Evolutionary conservation across 1,140 invertebrate species (phyloP), one percentile per base, ranked within the genome.

Genomic region (Chironomus striatipennis): DNA sequence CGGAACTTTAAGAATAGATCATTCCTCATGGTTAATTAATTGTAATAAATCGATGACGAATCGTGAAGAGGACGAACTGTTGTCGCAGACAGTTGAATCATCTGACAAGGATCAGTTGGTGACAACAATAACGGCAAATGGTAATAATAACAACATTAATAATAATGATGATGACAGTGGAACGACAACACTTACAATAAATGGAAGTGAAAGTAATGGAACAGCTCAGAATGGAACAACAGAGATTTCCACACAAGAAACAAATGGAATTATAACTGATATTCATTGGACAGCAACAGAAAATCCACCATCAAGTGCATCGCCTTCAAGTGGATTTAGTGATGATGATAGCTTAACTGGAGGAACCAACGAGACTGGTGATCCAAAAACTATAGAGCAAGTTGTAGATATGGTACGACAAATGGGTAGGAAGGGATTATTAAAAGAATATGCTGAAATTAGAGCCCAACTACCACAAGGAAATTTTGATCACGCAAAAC

Each of bases 291-390:
- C 85, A 17, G 90, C 88, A 74, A 88, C 88, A 1, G 83, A 87
- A 74, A 90, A 90, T 79, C 89, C 90, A 73, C 89, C 89, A 65
- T 90, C 90, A 57, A 57, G 24, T 57, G 47, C n/a, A 76, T 91
- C 90, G 43, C 90, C 90, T 21, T 93, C 91, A 34, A 93, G 91
- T 73, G 92, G 92, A 10, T 93, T 94, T 80, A 93, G 92, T 75
- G 93, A 95, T 83, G 93, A 95, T 83, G 93, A 95, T 82, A 92
- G 90, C 78, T 83, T 93, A 78, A 92, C 90, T 83, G 90, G 89
- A 76, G 88, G 24, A 34, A 34, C 88, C 76, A 87, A 92, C 83
- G 82, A 83, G 78, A 79, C 79, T 77, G 78, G 79, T 76, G 85
- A 84, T 90, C 81, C 80, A 65, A 82, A 82, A 77, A 89, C 85